These are phyloP conservation scores for Psylliodes chrysocephalus DNA, from an alignment of 2,888 invertebrate species.

Conservation along the genomic window DNA sequence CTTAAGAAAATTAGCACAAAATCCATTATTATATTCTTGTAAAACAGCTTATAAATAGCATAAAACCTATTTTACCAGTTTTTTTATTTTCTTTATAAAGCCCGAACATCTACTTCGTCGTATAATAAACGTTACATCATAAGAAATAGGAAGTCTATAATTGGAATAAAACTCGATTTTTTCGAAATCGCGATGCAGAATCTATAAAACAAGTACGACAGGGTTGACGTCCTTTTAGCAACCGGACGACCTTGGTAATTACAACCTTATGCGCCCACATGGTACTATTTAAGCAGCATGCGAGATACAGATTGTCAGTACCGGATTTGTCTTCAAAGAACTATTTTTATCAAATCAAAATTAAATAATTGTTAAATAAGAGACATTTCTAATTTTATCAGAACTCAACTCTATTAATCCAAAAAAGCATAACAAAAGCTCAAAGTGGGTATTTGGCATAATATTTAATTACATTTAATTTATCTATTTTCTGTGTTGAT, in stretches of 20 bases:
- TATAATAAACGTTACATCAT: constrained; percentile 16
- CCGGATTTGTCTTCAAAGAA: background rate
- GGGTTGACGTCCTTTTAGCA: constrained; percentile 52
- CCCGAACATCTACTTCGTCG: background rate
- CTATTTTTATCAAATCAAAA: too few species aligned
- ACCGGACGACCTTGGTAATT: constrained; percentile 53
- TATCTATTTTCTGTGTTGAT: too few species aligned
- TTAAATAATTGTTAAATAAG: too few species aligned
- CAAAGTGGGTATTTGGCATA: too few species aligned
- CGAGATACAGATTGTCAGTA: constrained; percentile 10
- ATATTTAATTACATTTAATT: too few species aligned
- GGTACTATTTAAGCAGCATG: constrained; percentile 20
- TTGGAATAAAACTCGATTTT: constrained; percentile 2
- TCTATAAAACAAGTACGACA: constrained; percentile 32
- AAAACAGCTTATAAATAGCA: background rate
- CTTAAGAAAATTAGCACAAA: too few species aligned
- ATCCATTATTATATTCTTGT: too few species aligned
- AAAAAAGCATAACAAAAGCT: too few species aligned
- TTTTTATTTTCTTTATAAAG: background rate
- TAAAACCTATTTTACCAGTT: background rate
- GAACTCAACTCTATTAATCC: too few species aligned
- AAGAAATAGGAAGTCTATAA: constrained; percentile 29
- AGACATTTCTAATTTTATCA: too few species aligned
- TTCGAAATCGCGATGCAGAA: constrained; percentile 25
- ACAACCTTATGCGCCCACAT: constrained; percentile 47